These are phyloP conservation scores for Agelas oroides DNA, from an alignment of 37 sponge, comb jelly and placozoan species.

Conservation along the genomic window DNA sequence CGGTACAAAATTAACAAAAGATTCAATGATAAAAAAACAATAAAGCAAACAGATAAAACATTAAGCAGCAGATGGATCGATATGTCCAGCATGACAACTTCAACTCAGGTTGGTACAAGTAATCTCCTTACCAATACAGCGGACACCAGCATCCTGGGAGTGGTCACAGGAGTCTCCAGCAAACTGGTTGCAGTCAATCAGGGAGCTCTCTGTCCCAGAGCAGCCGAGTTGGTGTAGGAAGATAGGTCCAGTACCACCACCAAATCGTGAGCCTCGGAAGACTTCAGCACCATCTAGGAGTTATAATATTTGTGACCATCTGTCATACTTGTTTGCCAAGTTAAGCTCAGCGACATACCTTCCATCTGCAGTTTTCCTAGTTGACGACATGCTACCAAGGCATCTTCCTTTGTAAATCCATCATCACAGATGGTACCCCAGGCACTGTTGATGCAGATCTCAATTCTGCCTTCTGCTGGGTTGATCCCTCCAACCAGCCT, in stretches of 20 bases:
- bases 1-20: too few relatives aligned
- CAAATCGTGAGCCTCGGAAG: conserved; percentile 24
- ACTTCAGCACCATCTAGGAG: conserved; percentile 9
- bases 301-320: background rate
- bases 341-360: too few relatives aligned
- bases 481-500: conserved; percentile 46
- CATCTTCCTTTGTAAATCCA: conserved; percentile 38
- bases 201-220: background rate
- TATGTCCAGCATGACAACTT: too few relatives aligned
- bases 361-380: conserved; percentile 9
- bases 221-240: conserved; percentile 24
- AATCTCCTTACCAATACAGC: conserved; percentile 45
- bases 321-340: too few relatives aligned
- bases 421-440: conserved; percentile 72
- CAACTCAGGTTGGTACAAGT: too few relatives aligned
- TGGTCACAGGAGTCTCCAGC: conserved; percentile 51
- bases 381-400: conserved; percentile 64
- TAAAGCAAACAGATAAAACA: too few relatives aligned
- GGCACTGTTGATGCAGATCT: conserved; percentile 45
- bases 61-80: too few relatives aligned
- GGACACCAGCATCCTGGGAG: conserved; percentile 68
- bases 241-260: conserved; percentile 42
- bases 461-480: conserved; percentile 33
- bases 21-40: too few relatives aligned
- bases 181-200: conserved; percentile 15